Evolutionary conservation across 2,113 vertebrate genomes (phyloP), one percentile per base, ranked within the genome.

Genomic region (Caretta caretta): DNA sequence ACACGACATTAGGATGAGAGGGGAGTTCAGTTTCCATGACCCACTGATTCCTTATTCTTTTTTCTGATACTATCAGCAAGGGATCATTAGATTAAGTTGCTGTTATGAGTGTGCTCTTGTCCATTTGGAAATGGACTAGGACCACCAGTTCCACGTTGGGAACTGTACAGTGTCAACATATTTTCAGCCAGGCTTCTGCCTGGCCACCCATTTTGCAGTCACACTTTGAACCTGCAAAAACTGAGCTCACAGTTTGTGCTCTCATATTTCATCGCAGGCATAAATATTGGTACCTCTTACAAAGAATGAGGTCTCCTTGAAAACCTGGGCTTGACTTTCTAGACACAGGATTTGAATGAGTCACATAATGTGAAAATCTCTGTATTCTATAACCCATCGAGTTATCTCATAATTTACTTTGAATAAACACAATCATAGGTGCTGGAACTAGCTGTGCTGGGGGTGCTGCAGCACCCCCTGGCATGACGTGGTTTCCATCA

Each of bases 1-100:
- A 13, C 50, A 80, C 46, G 59, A 82, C 8, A 1, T 27, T 83
- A 16, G 53, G 53, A 14, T 42, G 38, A 83, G n/a, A 57, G n/a
- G 38, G 8, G 10, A 76, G 38, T 87, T 27, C 29, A 0, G 0
- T 59, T 6, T 69, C 57, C 81, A 10, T 51, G 51, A 24, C 10
- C 87, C 85, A 79, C 42, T 76, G 76, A 72, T 48, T 46, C 22
- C 87, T 89, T 50, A 11, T 19, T 25, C 8, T 83, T 25, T 81
- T 56, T 86, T 91, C 51, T 79, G 42, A 84, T 48, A 31, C 14
- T 80, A 24, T 54, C 56, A 48, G 62, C 69, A 56, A 35, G 48
- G 14, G 4, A 7, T 24, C 22, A 83, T 81, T 35, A 22, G n/a
- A 59, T 35, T 42, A 29, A 5, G 54, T 53, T 87, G 6, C 17